Percentiles rank a stretch among this genome's conserved stretches.
These are phyloP conservation scores for Ochropleura plecta DNA, from an alignment of 2,888 invertebrate genomes.

Conservation along the genomic window DNA sequence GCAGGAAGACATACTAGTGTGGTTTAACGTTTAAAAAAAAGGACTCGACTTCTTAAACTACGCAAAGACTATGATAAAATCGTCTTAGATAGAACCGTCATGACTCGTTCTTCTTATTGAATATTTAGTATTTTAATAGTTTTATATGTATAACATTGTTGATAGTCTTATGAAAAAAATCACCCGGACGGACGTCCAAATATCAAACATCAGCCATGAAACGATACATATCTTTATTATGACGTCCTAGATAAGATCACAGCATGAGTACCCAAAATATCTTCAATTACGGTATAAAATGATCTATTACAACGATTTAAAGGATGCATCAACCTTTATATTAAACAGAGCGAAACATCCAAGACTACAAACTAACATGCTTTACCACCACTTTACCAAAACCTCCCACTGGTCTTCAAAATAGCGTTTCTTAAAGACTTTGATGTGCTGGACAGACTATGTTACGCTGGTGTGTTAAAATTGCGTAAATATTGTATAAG, in stretches of 20 bases:
- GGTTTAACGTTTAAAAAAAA: too few species aligned
- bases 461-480: conserved; percentile 59
- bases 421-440: background rate
- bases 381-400: conserved; percentile 60
- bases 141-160: background rate
- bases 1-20: too few species aligned
- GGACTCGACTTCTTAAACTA: too few species aligned
- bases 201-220: conserved; percentile 38
- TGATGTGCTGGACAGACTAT: conserved; percentile 58
- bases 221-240: conserved; percentile 41
- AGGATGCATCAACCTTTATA: conserved; percentile 80
- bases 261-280: conserved; percentile 50
- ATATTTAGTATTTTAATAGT: too few species aligned
- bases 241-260: conserved; percentile 52
- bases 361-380: conserved; percentile 23
- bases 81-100: too few species aligned
- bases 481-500: conserved; percentile 78
- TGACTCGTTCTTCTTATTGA: too few species aligned
- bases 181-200: conserved; percentile 14
- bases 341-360: conserved; percentile 78
- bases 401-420: conserved; percentile 53
- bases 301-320: conserved; percentile 66
- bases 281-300: conserved; percentile 61
- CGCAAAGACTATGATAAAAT: too few species aligned
- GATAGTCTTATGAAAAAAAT: background rate